Evolutionary conservation across 2,888 invertebrate species (phyloP).

Genomic region (Patella caerulea): DNA sequence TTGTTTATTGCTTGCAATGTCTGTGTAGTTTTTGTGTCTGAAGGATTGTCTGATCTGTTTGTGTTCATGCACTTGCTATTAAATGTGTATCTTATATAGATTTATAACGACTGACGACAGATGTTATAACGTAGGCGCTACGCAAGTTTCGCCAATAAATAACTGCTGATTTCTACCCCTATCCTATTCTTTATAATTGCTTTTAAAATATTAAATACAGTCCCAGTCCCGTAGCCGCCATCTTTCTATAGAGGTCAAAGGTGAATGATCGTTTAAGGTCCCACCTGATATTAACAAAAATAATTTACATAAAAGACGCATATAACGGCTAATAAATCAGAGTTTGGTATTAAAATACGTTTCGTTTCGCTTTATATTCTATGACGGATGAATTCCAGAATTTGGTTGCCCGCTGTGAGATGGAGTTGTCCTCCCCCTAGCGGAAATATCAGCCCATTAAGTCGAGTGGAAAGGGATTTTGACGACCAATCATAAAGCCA

Average conservation of each 20-base stretch:
- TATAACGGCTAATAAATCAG: constrained; percentile 12
- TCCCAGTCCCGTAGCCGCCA: background rate
- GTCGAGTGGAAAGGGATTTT: background rate
- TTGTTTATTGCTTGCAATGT: no score
- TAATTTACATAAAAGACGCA: constrained; percentile 13
- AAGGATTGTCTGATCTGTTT: no score
- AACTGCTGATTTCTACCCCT: no score
- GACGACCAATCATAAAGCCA: constrained; percentile 7
- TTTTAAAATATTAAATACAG: constrained; percentile 9
- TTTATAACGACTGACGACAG: no score
- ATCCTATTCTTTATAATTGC: background rate
- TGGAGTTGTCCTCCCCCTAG: constrained; percentile 6
- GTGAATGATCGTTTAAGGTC: constrained; percentile 4
- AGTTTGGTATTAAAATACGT: constrained; percentile 6
- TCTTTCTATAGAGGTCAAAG: background rate
- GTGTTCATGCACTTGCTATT: no score
- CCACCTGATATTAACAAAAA: constrained; percentile 12
- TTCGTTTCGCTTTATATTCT: constrained; percentile 9
- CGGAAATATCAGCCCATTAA: constrained; percentile 9
- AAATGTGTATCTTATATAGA: no score
- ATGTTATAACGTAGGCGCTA: no score
- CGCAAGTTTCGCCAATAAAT: no score
- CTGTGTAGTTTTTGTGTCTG: no score
- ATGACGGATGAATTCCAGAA: constrained; percentile 9
- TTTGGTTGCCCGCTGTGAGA: constrained; percentile 1